Evolutionary conservation across 1,140 invertebrate species (phyloP).

Genomic region (Drosophila virilis): DNA sequence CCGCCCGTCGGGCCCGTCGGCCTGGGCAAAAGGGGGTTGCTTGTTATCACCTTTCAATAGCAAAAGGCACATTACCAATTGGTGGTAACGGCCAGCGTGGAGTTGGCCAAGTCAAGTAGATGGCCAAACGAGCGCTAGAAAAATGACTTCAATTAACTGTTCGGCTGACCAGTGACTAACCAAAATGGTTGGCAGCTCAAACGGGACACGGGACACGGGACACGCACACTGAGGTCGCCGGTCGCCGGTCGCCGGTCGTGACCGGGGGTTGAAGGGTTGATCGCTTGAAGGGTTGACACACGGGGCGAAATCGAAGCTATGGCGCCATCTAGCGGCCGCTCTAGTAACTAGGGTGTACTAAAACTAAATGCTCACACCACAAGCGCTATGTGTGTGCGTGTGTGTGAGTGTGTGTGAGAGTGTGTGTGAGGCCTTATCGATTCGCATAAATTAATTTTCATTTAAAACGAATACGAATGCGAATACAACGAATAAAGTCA

Average conservation of each 20-base stretch:
- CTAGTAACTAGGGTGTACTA: conserved; percentile 14
- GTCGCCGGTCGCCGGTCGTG: not conserved
- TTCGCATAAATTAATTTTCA: conserved; percentile 82
- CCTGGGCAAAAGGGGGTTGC: conserved; percentile 19
- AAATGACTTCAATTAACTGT: conserved; percentile 82
- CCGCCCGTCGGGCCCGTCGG: conserved; percentile 8
- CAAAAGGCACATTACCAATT: conserved; percentile 61
- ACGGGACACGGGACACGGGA: conserved; percentile 67
- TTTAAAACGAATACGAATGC: conserved; percentile 78
- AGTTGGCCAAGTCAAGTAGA: conserved; percentile 42
- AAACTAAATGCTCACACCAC: conserved; percentile 18
- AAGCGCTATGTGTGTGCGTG: not conserved
- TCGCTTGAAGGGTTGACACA: conserved; percentile 32
- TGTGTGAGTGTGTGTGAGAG: conserved; percentile 4
- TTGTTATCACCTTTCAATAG: conserved; percentile 80
- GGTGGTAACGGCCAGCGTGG: conserved; percentile 29
- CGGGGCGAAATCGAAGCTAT: conserved; percentile 5
- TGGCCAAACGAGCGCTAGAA: conserved; percentile 65
- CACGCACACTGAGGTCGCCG: not conserved
- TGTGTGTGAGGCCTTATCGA: conserved; percentile 62
- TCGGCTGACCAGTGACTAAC: conserved; percentile 77
- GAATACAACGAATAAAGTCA: conserved; percentile 64
- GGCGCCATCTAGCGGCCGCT: conserved; percentile 40
- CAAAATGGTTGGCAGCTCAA: conserved; percentile 48
- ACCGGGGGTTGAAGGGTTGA: conserved; percentile 20